phyloP scores from a whole-genome alignment of 2,888 invertebrate species.

The Caenorhabditis virilis region DNA sequence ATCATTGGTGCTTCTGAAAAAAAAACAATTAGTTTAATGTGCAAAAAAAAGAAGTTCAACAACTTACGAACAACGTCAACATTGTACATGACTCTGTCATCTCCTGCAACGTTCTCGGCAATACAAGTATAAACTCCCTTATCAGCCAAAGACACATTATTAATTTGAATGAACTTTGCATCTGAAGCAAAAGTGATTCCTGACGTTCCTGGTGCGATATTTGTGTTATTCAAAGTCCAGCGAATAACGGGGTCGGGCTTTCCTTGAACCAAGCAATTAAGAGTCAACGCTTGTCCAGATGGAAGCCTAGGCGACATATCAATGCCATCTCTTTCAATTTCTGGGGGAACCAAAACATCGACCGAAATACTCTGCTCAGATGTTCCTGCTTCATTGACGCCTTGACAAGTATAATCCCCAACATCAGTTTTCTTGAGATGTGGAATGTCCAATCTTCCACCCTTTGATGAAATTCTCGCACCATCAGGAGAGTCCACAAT shows the following conservation, averaged over 20 bases:
- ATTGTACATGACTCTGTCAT: conserved; percentile 66
- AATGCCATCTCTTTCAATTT: conserved; percentile 64
- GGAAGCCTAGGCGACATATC: conserved; percentile 68
- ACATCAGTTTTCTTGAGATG: conserved; percentile 70
- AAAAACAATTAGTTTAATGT: neutral
- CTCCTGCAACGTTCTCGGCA: conserved; percentile 70
- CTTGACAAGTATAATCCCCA: conserved; percentile 75
- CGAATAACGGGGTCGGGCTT: conserved; percentile 72
- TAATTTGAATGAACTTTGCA: conserved; percentile 48
- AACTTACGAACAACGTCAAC: conserved; percentile 64
- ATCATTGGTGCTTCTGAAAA: conserved; percentile 63
- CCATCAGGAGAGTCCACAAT: conserved; percentile 67
- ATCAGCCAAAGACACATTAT: conserved; percentile 64
- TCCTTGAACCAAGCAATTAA: conserved; percentile 73
- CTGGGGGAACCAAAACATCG: conserved; percentile 73
- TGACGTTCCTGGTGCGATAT: neutral
- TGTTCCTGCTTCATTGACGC: conserved; percentile 74
- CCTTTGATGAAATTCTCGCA: conserved; percentile 54
- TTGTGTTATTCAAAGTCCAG: conserved; percentile 70
- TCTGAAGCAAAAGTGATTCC: conserved; percentile 49
- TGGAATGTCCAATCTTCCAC: conserved; percentile 64
- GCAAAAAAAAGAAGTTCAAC: neutral
- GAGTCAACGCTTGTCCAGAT: conserved; percentile 73
- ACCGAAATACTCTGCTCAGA: conserved; percentile 73
- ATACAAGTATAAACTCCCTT: conserved; percentile 70